Base-by-base conservation (phyloP, 1,140 invertebrate species). In the Heliconius nattereri region DNA sequence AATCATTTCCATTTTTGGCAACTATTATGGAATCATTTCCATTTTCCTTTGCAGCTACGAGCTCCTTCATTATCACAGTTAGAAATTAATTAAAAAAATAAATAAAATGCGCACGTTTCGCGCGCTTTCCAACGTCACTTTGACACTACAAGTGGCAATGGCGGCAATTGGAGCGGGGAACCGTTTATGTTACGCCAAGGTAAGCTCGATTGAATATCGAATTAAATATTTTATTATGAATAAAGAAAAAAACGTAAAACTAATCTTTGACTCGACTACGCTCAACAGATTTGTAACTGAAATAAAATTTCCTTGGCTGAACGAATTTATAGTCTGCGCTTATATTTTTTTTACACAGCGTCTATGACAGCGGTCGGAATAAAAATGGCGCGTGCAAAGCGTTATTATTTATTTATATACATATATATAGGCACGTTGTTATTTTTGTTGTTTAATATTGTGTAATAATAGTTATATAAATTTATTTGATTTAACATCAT, bases 41-140 rank as follows among this genome's bases (percentile, higher is more conserved):
- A 23, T 57, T 57, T 57, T 57, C 54, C 54, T 57, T n/a, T 23
- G 23, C 60, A 75, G 86, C 82, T 40, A 90, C 89, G 35, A 93
- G 83, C 75, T 92, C 91, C 89, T 90, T 93, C 91, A 93, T 93
- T 83, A 49, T 87, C 78, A 81, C 75, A 80, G 60, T 81, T 57
- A 78, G 23, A 66, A 66, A 66, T 66, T 66, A 29, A 66, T 26
- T 3, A 85, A 80, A 84, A 79, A 72, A 83, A 74, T 81, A 73
- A 72, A 23, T 37, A 71, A 76, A 74, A 72, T 80, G 76, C 78
- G 83, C 81, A 71, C 78, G 77, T 85, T 90, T 89, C 87, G 89
- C 89, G 90, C 89, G 86, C 84, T 91, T 89, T 86, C 78, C 80
- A 87, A 91, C 86, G 90, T 93, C 90, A 93, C 89, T 91, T 88